phyloP scores from a whole-genome alignment of 1,140 invertebrate genomes.

The Penaeus indicus region DNA sequence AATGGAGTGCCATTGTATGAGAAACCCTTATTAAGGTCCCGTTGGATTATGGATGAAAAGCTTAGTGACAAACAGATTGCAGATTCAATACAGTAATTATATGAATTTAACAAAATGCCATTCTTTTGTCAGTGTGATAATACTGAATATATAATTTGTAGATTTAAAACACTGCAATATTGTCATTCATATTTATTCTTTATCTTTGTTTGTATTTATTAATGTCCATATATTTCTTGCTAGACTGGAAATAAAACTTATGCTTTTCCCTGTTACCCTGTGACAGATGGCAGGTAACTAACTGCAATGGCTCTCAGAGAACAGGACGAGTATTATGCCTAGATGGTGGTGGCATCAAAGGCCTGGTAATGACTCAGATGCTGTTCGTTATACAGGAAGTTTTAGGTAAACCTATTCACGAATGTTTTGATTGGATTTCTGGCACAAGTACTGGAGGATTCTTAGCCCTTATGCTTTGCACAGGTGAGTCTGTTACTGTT shows the following conservation, averaged over 20 bases:
- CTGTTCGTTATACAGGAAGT: slow-evolving; percentile 83
- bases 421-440: slow-evolving; percentile 97
- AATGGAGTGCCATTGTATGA: slow-evolving; percentile 66
- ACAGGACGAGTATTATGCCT: slow-evolving; percentile 81
- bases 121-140: neutral
- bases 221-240: neutral
- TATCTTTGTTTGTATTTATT: neutral
- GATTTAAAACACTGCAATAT: neutral
- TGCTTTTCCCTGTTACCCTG: slow-evolving; percentile 72
- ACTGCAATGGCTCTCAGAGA: slow-evolving; percentile 71
- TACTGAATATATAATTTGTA: neutral
- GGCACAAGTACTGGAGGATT: slow-evolving; percentile 98
- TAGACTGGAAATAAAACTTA: neutral
- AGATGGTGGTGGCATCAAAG: slow-evolving; percentile 95
- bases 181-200: neutral
- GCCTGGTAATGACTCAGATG: slow-evolving; percentile 88
- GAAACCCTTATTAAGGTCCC: slow-evolving; percentile 60
- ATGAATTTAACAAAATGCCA: neutral
- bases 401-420: slow-evolving; percentile 76
- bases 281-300: slow-evolving; percentile 72
- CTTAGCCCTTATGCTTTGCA: slow-evolving; percentile 77
- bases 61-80: slow-evolving; percentile 51
- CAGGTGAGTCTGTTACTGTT: slow-evolving; percentile 22
- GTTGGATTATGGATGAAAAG: slow-evolving; percentile 65
- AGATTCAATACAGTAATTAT: slow-evolving; percentile 57